Evolutionary conservation across 2,797 vertebrate genomes (phyloP).

Genomic region (Enteromius radiatus): DNA sequence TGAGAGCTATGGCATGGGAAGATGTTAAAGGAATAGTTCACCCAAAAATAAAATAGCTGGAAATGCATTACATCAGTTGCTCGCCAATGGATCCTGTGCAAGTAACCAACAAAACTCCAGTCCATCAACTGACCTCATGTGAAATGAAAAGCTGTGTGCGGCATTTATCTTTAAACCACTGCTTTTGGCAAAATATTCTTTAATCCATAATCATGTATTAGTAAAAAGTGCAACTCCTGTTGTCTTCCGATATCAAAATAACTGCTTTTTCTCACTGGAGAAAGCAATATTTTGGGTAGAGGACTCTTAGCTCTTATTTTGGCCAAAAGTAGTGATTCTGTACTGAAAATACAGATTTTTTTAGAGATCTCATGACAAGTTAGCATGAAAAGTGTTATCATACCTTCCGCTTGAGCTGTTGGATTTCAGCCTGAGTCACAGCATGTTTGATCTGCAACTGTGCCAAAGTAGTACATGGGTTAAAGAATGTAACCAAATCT

Average conservation of each 20-base stretch:
- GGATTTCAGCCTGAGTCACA: conserved; percentile 95
- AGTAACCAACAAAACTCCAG: background rate
- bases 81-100: background rate
- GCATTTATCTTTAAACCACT: background rate
- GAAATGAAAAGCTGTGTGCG: background rate
- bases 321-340: no score
- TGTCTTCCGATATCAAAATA: background rate
- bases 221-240: background rate
- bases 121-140: background rate
- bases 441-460: conserved; percentile 91
- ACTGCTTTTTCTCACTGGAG: background rate
- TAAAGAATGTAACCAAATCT: background rate
- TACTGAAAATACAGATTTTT: background rate
- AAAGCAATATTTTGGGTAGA: background rate
- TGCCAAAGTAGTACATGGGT: background rate
- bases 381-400: conserved; percentile 50
- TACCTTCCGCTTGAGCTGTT: conserved; percentile 97
- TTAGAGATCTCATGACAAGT: background rate
- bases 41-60: background rate
- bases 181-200: background rate
- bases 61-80: background rate
- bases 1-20: background rate
- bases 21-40: background rate
- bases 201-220: background rate
- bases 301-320: background rate